These are phyloP conservation scores for Microplitis manilae DNA, from an alignment of 2,888 invertebrate genomes.

Conservation along the genomic window DNA sequence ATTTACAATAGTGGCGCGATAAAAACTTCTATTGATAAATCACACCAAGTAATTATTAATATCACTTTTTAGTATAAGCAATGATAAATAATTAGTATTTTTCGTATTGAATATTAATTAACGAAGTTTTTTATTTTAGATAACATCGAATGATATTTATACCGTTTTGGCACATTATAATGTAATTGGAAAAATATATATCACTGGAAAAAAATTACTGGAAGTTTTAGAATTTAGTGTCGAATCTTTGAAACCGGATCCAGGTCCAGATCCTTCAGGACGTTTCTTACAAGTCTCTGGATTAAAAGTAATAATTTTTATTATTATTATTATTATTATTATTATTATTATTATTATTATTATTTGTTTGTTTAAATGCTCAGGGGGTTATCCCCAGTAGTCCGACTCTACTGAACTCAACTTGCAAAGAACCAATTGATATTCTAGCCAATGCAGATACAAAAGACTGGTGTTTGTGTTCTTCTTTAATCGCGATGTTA, in stretches of 20 bases:
- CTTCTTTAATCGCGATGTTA: neutral
- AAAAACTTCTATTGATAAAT: conserved; percentile 77
- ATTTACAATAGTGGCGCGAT: conserved; percentile 85
- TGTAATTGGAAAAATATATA: conserved; percentile 76
- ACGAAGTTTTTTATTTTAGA: conserved; percentile 57
- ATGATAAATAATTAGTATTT: conserved; percentile 5
- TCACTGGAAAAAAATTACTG: conserved; percentile 79
- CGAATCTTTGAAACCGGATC: conserved; percentile 65
- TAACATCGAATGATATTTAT: conserved; percentile 83
- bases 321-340: neutral
- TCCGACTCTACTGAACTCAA: too few relatives aligned
- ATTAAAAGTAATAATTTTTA: conserved; percentile 70
- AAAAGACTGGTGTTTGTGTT: too few relatives aligned
- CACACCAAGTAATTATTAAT: conserved; percentile 71
- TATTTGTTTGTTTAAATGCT: neutral
- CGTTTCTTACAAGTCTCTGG: conserved; percentile 90
- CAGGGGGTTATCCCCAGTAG: too few relatives aligned
- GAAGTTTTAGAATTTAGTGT: conserved; percentile 82
- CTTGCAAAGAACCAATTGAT: too few relatives aligned
- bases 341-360: neutral
- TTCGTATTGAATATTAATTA: conserved; percentile 65
- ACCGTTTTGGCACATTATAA: conserved; percentile 85
- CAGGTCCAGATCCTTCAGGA: conserved; percentile 74
- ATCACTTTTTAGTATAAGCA: too few relatives aligned
- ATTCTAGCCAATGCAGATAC: too few relatives aligned